Evolutionary conservation across 2,888 invertebrate genomes (phyloP), one percentile per base, ranked within the genome.

Genomic region (Nysson spinosus): DNA sequence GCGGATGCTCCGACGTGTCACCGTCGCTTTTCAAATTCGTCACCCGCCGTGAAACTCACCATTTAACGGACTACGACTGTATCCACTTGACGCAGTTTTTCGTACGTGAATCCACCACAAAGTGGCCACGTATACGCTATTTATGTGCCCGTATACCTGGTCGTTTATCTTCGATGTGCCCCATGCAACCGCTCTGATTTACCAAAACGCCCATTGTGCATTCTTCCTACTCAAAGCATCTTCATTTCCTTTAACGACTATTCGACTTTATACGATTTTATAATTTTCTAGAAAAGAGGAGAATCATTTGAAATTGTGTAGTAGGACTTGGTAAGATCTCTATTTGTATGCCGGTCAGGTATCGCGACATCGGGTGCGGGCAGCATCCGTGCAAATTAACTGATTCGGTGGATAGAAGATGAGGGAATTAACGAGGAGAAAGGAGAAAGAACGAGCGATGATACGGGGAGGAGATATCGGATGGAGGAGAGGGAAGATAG

Each of bases 21-120:
- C 75, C 72, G 69, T 72, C 39, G 62, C 62, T 46, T 74, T 74
- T 74, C 61, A 62, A 71, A 71, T 67, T 75, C 72, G 66, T 72
- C 69, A 64, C 61, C 69, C 60, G 63, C 52, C 63, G 72, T 39
- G 69, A 72, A 68, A 64, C 69, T 72, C 51, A 50, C 56, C 65
- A 43, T 75, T 75, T 69, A 72, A 75, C 72, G 43, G 47, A 49
- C 75, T 71, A 74, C 68, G 58, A 71, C 72, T 69, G 72, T 74
- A 72, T 69, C 74, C 72, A 73, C 72, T 73, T 62, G 63, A 69
- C 69, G 26, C 34, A 19, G 35, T 43, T 58, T 54, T 54, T 28
- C 24, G 26, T 26, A 16, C 9, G n/a, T 22, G 34, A 39, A 30
- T n/a, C 20, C 7, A 12, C 42, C 35, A 43, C 24, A 20, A 14